phyloP scores from a whole-genome alignment of 2,797 vertebrate genomes.

The Myotis myotis region DNA sequence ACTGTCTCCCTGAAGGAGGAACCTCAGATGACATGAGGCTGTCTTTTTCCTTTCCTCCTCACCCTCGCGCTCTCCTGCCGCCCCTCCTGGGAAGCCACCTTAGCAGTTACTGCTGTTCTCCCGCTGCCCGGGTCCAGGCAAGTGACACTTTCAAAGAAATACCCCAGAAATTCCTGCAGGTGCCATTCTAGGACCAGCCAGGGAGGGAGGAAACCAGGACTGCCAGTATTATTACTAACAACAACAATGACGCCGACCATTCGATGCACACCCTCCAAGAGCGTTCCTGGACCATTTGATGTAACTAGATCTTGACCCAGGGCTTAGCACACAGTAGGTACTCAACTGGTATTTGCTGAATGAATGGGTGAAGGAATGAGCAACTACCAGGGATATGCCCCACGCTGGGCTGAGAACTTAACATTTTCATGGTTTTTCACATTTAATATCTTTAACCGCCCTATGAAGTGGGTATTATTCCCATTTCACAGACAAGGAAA shows the following conservation, averaged over 20 bases:
- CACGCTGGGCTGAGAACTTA: neutral
- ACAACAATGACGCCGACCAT: accelerated
- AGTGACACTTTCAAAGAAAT: neutral
- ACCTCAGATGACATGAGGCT: accelerated
- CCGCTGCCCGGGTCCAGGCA: neutral
- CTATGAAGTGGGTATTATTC: neutral
- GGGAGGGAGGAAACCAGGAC: neutral
- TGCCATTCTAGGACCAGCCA: neutral
- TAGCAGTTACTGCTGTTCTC: neutral
- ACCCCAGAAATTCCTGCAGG: neutral
- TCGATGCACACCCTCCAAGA: accelerated
- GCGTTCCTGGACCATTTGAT: accelerated
- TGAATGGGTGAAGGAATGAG: neutral
- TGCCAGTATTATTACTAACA: accelerated
- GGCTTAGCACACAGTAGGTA: too few relatives aligned
- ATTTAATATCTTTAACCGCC: neutral
- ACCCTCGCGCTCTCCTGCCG: neutral
- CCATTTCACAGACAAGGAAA: neutral
- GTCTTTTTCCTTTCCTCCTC: neutral
- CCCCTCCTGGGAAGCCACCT: accelerated
- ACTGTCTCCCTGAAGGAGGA: neutral
- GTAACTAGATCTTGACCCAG: neutral
- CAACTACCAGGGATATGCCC: too few relatives aligned
- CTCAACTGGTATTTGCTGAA: neutral
- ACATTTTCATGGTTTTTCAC: neutral